Percentiles rank a stretch among this genome's conserved stretches.
These are phyloP conservation scores for Latheticus oryzae DNA, from an alignment of 2,888 invertebrate genomes.

Conservation along the genomic window DNA sequence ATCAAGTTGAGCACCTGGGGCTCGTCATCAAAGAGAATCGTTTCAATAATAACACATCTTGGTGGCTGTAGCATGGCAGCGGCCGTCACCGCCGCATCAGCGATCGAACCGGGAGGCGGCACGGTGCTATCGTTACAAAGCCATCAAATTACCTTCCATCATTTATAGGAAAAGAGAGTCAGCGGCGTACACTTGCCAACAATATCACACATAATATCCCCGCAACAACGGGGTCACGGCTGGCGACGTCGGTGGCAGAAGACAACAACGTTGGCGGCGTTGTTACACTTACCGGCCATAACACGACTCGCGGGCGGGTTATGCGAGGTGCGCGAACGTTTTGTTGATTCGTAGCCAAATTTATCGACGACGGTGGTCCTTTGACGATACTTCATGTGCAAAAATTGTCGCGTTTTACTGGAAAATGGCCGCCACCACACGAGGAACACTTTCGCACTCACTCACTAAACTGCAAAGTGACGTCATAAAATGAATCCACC, in stretches of 20 bases:
- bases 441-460: slow-evolving; percentile 57
- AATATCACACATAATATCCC: slow-evolving; percentile 56
- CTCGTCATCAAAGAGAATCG: no score
- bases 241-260: slow-evolving; percentile 54
- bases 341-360: slow-evolving; percentile 52
- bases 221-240: slow-evolving; percentile 60
- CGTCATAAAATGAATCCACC: slow-evolving; percentile 32
- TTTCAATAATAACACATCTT: no score
- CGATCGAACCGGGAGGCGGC: slow-evolving; percentile 34
- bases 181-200: slow-evolving; percentile 54
- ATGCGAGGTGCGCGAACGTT: slow-evolving; percentile 52
- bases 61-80: slow-evolving; percentile 14
- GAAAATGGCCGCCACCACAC: slow-evolving; percentile 59
- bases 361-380: slow-evolving; percentile 52
- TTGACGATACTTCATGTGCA: slow-evolving; percentile 58
- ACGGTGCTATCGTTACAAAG: slow-evolving; percentile 32
- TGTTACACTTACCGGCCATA: slow-evolving; percentile 83
- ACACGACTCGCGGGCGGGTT: slow-evolving; percentile 66
- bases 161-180: slow-evolving; percentile 57
- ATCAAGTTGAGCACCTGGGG: no score
- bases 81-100: slow-evolving; percentile 14
- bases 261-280: slow-evolving; percentile 56
- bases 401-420: slow-evolving; percentile 41
- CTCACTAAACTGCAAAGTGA: slow-evolving; percentile 47
- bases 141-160: slow-evolving; percentile 63